Conservation (phyloP, 2,888 invertebrate species). For the Drosophila borborema region DNA sequence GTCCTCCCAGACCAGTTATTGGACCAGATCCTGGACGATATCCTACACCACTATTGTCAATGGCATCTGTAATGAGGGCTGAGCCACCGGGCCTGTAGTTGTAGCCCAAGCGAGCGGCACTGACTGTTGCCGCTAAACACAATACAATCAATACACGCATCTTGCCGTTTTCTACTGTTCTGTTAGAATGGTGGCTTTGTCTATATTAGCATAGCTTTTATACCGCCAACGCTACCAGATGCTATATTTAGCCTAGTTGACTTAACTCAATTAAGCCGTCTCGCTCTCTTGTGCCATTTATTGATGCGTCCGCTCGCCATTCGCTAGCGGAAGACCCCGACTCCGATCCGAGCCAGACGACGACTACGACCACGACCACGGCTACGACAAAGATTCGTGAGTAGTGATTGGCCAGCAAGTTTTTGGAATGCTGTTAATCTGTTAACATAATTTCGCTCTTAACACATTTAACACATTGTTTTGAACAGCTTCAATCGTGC, state of each 20-base stretch:
- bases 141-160: constrained; percentile 70
- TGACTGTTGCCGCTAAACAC: constrained; percentile 60
- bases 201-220: constrained; percentile 72
- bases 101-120: constrained; percentile 66
- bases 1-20: constrained; percentile 36
- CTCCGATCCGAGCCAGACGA: constrained; percentile 7
- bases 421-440: constrained; percentile 77
- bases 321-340: constrained; percentile 45
- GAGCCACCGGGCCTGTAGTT: constrained; percentile 58
- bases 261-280: constrained; percentile 64
- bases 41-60: constrained; percentile 12
- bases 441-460: constrained; percentile 80
- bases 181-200: constrained; percentile 61
- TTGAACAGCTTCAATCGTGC: constrained; percentile 68
- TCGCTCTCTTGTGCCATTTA: constrained; percentile 44
- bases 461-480: constrained; percentile 80
- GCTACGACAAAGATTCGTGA: constrained; percentile 29
- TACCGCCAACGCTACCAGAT: constrained; percentile 70
- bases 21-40: constrained; percentile 1
- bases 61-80: constrained; percentile 19
- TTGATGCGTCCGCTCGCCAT: constrained; percentile 24
- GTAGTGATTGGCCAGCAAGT: constrained; percentile 49
- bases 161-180: constrained; percentile 55
- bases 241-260: constrained; percentile 64
- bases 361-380: constrained; percentile 17